Evolutionary conservation across 2,113 vertebrate species (phyloP).

Genomic region (Larimichthys polyactis): DNA sequence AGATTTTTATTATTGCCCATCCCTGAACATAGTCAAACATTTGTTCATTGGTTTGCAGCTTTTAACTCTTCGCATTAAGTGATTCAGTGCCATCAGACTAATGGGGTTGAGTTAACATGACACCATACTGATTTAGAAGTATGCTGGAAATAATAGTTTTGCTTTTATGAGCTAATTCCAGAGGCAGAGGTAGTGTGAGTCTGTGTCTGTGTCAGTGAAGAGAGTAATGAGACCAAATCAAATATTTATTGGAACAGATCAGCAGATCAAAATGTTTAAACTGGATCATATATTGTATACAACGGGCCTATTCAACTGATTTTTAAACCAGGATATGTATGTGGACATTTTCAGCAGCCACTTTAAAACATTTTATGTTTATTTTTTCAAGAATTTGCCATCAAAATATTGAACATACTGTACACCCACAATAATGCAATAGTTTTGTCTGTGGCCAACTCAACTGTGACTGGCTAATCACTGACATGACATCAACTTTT

Average conservation of each 20-base stretch:
- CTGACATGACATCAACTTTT: too few species aligned
- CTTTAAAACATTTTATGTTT: too few species aligned
- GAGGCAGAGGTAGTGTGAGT: neutral
- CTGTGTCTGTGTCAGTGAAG: neutral
- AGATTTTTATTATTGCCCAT: neutral
- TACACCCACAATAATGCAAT: too few species aligned
- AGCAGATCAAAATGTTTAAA: too few species aligned
- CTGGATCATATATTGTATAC: too few species aligned
- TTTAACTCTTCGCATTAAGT: neutral
- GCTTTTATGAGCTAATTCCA: neutral
- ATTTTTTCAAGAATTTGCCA: too few species aligned
- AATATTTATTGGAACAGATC: neutral
- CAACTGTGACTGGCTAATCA: too few species aligned
- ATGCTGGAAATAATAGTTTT: neutral
- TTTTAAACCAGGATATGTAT: too few species aligned
- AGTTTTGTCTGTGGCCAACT: too few species aligned
- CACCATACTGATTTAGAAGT: neutral
- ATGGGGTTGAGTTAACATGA: neutral
- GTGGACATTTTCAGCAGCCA: too few species aligned
- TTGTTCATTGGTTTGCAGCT: neutral
- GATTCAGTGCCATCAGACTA: neutral
- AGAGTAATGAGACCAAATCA: neutral
- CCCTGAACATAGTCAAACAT: neutral
- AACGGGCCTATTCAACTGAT: too few species aligned
- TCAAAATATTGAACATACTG: too few species aligned